Conservation (phyloP, 2,113 vertebrate species). For the Heloderma charlesbogerti region DNA sequence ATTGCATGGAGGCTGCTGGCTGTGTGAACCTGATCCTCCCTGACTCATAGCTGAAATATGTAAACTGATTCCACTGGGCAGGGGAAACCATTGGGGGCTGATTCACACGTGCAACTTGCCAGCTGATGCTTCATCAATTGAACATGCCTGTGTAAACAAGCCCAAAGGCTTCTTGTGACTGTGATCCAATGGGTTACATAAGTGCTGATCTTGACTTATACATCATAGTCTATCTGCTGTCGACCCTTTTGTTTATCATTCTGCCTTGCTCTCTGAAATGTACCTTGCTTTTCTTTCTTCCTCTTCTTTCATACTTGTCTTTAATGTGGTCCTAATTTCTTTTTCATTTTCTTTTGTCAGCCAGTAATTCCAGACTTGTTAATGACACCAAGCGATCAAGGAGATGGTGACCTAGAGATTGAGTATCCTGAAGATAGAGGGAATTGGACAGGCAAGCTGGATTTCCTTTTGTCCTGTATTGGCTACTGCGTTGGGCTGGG, state of each 20-base stretch:
- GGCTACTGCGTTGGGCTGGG: conserved; percentile 86
- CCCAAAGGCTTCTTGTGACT: too few species aligned
- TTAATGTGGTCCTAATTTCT: neutral
- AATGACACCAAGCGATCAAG: conserved; percentile 83
- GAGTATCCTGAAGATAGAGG: conserved; percentile 80
- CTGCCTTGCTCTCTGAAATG: neutral
- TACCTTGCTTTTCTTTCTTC: neutral
- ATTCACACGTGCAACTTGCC: neutral
- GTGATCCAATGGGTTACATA: neutral
- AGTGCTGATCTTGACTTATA: neutral
- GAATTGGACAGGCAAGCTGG: conserved; percentile 84
- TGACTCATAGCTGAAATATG: neutral
- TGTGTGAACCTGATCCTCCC: neutral
- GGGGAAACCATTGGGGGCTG: neutral
- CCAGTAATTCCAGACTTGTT: conserved; percentile 80
- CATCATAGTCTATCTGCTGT: neutral
- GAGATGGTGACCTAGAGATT: conserved; percentile 75
- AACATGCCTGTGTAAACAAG: neutral
- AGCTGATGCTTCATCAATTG: neutral
- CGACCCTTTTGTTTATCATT: too few species aligned
- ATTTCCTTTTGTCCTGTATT: conserved; percentile 86
- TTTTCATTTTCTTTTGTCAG: conserved; percentile 48
- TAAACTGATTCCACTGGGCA: neutral
- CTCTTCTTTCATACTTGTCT: neutral
- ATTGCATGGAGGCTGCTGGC: too few species aligned